Base-by-base conservation (phyloP, 1,140 invertebrate genomes). In the Sinonovacula constricta region DNA sequence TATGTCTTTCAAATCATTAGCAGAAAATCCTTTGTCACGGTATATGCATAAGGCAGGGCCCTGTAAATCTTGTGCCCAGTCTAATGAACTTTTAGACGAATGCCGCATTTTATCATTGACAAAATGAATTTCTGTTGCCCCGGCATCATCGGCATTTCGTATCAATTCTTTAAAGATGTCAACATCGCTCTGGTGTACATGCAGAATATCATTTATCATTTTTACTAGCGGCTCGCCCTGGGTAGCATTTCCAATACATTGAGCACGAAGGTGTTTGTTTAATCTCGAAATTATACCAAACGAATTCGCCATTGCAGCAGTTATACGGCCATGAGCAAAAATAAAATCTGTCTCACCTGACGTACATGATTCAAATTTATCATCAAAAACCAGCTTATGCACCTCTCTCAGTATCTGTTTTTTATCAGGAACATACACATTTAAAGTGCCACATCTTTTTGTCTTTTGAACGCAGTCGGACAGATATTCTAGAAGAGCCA, bases 351-450 rank as follows among this genome's bases (percentile, higher is more conserved):
- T 2, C 51, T 60, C 57, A 74, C 59, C 12, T 12, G 26, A 22
- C 78, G 65, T 12, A 15, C 18, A n/a, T n/a, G n/a, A n/a, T 12
- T 60, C 26, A 77, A 54, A 79, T 54, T 84, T 82, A 60, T 86
- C 79, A 56, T 83, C 77, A 59, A 83, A 87, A 24, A 86, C 36
- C n/a, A 31, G 3, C 34, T 31, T 39, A 12, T 39, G 36, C 28
- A 22, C 22, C 31, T n/a, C n/a, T n/a, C n/a, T n/a, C n/a, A n/a
- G n/a, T n/a, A n/a, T n/a, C n/a, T n/a, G n/a, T n/a, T n/a, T n/a
- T n/a, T n/a, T n/a, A n/a, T n/a, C n/a, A n/a, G n/a, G n/a, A n/a
- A n/a, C n/a, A n/a, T n/a, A n/a, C n/a, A n/a, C n/a, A n/a, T n/a
- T n/a, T n/a, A n/a, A n/a, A n/a, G n/a, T n/a, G n/a, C n/a, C n/a